These are phyloP conservation scores for Gracilinanus agilis DNA, from an alignment of 2,113 vertebrate genomes.

Conservation along the genomic window DNA sequence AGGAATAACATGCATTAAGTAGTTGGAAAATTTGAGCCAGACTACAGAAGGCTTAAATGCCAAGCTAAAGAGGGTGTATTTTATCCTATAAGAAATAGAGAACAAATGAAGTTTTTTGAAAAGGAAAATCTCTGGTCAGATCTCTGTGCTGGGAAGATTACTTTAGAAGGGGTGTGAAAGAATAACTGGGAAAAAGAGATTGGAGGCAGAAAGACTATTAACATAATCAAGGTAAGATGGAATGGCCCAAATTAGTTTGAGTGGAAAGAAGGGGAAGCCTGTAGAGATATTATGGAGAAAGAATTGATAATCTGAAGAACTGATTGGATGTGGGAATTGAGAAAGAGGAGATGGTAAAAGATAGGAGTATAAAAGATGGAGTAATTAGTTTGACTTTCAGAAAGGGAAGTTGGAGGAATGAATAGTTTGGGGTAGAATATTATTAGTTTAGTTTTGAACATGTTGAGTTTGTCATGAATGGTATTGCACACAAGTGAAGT, in stretches of 20 bases:
- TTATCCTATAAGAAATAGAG: background rate
- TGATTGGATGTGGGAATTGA: background rate
- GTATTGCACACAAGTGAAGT: background rate
- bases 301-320: background rate
- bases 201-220: background rate
- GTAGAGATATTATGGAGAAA: background rate
- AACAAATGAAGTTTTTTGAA: background rate
- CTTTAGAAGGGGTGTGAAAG: background rate
- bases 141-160: background rate
- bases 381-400: background rate
- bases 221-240: background rate
- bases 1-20: background rate
- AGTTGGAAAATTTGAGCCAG: background rate
- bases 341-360: background rate
- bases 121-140: background rate
- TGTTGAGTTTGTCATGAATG: background rate
- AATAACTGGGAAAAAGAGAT: background rate
- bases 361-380: background rate
- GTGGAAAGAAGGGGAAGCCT: background rate
- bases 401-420: background rate
- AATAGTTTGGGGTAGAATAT: background rate
- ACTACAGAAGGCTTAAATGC: background rate
- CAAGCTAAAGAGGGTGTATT: background rate
- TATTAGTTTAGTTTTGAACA: background rate
- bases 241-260: background rate